A percentile compares a stretch with the other conserved stretches of the same genome.
phyloP scores from a whole-genome alignment of 2,888 invertebrate species.

The Pharmacophagus antenor region DNA sequence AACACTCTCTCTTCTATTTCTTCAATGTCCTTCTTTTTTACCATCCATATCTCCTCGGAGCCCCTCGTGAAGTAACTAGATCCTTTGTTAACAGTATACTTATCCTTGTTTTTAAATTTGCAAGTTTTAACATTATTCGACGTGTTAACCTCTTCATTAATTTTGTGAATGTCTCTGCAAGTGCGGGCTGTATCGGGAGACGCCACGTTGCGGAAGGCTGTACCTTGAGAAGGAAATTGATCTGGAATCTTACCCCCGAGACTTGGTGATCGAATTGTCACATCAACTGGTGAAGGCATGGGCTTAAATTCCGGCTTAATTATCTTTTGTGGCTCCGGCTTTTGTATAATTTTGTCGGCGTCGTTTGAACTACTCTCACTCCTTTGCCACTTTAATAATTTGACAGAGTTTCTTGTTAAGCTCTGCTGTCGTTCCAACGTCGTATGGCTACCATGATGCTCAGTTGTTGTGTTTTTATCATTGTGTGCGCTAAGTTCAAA shows the following conservation, averaged over 20 bases:
- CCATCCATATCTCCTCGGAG: constrained; percentile 75
- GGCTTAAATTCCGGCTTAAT: constrained; percentile 74
- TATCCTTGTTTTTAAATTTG: constrained; percentile 65
- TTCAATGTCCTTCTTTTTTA: constrained; percentile 77
- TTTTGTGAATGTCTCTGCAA: constrained; percentile 41
- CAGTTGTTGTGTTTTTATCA: constrained; percentile 38
- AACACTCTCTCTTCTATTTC: constrained; percentile 73
- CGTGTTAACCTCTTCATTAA: constrained; percentile 58
- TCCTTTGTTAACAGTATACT: constrained; percentile 69
- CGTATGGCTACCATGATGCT: constrained; percentile 31
- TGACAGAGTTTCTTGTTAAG: constrained; percentile 43
- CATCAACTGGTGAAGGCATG: constrained; percentile 63
- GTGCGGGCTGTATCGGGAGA: constrained; percentile 54
- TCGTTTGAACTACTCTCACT: constrained; percentile 47
- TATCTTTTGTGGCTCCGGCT: constrained; percentile 68
- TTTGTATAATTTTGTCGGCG: constrained; percentile 46
- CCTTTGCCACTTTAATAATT: constrained; percentile 54
- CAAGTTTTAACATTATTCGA: constrained; percentile 63
- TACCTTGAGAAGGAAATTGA: constrained; percentile 72
- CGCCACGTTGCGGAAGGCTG: constrained; percentile 74
- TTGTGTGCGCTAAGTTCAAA: constrained; percentile 46
- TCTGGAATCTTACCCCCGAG: constrained; percentile 67
- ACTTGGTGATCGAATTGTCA: constrained; percentile 71
- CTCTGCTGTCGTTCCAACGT: constrained; percentile 50
- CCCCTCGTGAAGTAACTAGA: constrained; percentile 74